A percentile compares a stretch with the other conserved stretches of the same genome.
Conservation (phyloP, 2,797 vertebrate genomes). For the Melanotaenia boesemani region DNA sequence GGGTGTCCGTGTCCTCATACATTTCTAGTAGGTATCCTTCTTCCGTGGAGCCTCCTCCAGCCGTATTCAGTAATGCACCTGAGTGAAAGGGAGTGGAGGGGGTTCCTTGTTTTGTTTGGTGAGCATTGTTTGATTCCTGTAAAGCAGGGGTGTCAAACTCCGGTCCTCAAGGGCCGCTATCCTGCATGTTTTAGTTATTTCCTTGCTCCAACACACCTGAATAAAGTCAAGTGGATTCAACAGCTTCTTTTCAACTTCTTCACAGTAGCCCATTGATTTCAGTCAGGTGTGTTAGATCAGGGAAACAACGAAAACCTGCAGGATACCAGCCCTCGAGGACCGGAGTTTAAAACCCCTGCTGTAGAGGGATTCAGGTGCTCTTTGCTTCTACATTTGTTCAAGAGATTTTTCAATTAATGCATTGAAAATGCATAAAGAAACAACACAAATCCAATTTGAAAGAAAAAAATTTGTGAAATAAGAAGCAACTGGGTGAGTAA, state of each 20-base stretch:
- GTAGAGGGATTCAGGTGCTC: background rate
- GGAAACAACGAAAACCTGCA: too few relatives aligned
- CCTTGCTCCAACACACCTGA: too few relatives aligned
- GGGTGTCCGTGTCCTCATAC: slow-evolving; percentile 88
- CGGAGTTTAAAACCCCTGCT: too few relatives aligned
- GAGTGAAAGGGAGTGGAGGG: background rate
- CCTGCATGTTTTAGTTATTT: too few relatives aligned
- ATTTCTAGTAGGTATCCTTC: slow-evolving; percentile 81
- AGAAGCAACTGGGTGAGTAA: slow-evolving; percentile 1
- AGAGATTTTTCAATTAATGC: background rate
- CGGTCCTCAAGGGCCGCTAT: too few relatives aligned
- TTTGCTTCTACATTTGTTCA: background rate
- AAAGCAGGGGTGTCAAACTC: background rate
- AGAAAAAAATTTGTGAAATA: background rate
- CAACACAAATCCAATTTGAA: background rate
- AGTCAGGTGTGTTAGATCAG: too few relatives aligned
- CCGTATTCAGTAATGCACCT: background rate
- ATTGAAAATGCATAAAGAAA: background rate
- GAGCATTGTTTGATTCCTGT: slow-evolving; percentile 12
- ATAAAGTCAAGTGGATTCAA: too few relatives aligned
- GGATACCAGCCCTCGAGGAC: too few relatives aligned
- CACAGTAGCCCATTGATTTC: too few relatives aligned
- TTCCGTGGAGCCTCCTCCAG: background rate
- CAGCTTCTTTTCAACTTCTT: too few relatives aligned
- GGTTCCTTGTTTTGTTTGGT: slow-evolving; percentile 22